Evolutionary conservation across 2,888 invertebrate genomes (phyloP).

Genomic region (Rugalucina vietnamica): DNA sequence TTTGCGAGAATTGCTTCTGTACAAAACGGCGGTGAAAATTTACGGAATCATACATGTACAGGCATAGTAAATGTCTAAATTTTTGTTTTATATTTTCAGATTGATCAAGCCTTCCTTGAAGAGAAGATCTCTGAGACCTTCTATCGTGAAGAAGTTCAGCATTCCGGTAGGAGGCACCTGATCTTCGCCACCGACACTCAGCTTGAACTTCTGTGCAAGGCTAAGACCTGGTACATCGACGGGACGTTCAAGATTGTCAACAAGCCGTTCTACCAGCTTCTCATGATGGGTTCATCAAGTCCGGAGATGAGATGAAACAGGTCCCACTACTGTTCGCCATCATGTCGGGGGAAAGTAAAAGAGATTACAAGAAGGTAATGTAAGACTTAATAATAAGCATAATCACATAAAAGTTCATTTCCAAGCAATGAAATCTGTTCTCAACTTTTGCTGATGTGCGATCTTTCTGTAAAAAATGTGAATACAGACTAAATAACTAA

Average conservation of each 20-base stretch:
- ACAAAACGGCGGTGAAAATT: too few species aligned
- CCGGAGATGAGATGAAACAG: slow-evolving; percentile 24
- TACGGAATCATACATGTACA: too few species aligned
- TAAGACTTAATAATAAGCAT: too few species aligned
- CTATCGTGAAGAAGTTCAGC: background rate
- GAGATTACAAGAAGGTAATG: slow-evolving; percentile 25
- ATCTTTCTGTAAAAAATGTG: too few species aligned
- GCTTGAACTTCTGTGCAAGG: background rate
- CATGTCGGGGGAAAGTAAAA: slow-evolving; percentile 9
- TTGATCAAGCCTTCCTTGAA: slow-evolving; percentile 21
- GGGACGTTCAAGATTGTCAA: slow-evolving; percentile 26
- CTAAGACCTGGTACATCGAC: slow-evolving; percentile 33
- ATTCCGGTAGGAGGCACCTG: slow-evolving; percentile 19
- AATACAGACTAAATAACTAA: too few species aligned
- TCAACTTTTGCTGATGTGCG: too few species aligned
- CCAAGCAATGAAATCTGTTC: too few species aligned
- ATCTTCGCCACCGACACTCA: slow-evolving; percentile 28
- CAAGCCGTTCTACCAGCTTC: slow-evolving; percentile 16
- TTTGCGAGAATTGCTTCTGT: too few species aligned
- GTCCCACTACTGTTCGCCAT: slow-evolving; percentile 6
- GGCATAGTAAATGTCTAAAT: background rate
- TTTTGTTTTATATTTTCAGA: background rate
- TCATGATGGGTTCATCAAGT: slow-evolving; percentile 20
- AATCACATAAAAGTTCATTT: too few species aligned
- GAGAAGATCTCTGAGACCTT: slow-evolving; percentile 6